These are phyloP conservation scores for Ceratothoa steindachneri DNA, from an alignment of 2,888 invertebrate genomes.

Conservation along the genomic window DNA sequence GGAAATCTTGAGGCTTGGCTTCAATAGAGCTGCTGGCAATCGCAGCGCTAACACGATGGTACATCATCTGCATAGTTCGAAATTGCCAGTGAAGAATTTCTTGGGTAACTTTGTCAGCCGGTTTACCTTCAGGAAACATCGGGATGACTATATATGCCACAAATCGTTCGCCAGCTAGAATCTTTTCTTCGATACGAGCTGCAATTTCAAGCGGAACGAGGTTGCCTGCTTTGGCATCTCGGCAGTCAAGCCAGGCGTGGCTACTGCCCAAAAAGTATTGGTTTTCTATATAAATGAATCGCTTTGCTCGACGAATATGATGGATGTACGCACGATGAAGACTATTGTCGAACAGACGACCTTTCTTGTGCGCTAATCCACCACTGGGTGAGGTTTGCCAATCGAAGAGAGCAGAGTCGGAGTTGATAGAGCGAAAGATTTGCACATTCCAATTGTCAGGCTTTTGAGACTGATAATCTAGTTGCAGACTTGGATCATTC, in stretches of 20 bases:
- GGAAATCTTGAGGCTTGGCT: slow-evolving; percentile 45
- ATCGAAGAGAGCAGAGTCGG: slow-evolving; percentile 45
- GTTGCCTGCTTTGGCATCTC: slow-evolving; percentile 45
- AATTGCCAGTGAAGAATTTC: slow-evolving; percentile 48
- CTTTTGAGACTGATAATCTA: slow-evolving; percentile 19
- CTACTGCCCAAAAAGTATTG: slow-evolving; percentile 48
- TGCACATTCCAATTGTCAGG: slow-evolving; percentile 38
- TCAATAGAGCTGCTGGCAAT: slow-evolving; percentile 22
- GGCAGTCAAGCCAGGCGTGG: slow-evolving; percentile 45
- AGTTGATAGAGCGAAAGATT: slow-evolving; percentile 47
- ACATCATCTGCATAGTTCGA: slow-evolving; percentile 49
- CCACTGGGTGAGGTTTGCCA: slow-evolving; percentile 25
- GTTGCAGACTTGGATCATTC: slow-evolving; percentile 13
- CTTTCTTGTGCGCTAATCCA: slow-evolving; percentile 45
- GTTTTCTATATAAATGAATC: slow-evolving; percentile 47
- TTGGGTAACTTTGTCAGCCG: slow-evolving; percentile 45
- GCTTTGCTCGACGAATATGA: slow-evolving; percentile 41
- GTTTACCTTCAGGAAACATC: slow-evolving; percentile 48
- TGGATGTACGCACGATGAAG: slow-evolving; percentile 46
- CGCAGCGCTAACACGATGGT: slow-evolving; percentile 44
- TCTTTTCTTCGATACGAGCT: slow-evolving; percentile 46
- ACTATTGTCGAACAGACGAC: slow-evolving; percentile 45
- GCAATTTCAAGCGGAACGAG: slow-evolving; percentile 46
- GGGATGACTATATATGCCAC: slow-evolving; percentile 47
- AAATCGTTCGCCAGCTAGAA: slow-evolving; percentile 37